These are phyloP conservation scores for Glaucopsyche alexis DNA, from an alignment of 2,888 invertebrate genomes.

Conservation along the genomic window DNA sequence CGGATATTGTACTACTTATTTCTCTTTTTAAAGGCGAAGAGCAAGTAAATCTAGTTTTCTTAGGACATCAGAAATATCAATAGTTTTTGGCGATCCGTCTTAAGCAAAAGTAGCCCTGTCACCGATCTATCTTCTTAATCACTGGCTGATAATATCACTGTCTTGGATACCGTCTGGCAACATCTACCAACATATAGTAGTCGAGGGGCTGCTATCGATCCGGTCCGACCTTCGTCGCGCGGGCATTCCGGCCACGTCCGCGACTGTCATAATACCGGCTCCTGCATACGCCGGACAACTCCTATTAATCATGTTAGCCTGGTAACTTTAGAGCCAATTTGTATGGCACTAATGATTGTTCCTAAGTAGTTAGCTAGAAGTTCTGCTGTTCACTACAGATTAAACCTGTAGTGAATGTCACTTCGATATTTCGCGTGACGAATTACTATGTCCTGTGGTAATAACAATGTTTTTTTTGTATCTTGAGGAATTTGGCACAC, in stretches of 20 bases:
- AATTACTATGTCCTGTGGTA: background rate
- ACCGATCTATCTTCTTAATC: background rate
- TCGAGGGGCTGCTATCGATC: constrained; percentile 35
- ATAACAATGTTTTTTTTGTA: too few relatives aligned
- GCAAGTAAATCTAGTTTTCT: too few relatives aligned
- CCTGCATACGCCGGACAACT: constrained; percentile 21
- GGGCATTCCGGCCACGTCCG: constrained; percentile 33
- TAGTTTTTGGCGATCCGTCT: too few relatives aligned
- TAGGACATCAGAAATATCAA: too few relatives aligned
- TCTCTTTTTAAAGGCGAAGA: background rate
- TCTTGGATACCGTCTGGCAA: background rate
- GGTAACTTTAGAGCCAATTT: constrained; percentile 15
- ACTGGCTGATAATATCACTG: background rate
- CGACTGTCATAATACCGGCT: constrained; percentile 25
- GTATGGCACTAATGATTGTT: background rate
- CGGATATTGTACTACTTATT: background rate
- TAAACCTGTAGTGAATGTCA: background rate
- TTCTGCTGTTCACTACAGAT: background rate
- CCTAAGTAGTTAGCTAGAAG: constrained; percentile 5
- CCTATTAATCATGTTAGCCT: constrained; percentile 19
- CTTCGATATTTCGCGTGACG: background rate
- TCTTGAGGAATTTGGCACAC: too few relatives aligned
- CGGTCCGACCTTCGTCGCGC: constrained; percentile 36
- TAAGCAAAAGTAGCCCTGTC: too few relatives aligned
- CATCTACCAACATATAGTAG: constrained; percentile 24